Base-by-base conservation (phyloP, 2,888 invertebrate genomes). In the Brachyptera putata region DNA sequence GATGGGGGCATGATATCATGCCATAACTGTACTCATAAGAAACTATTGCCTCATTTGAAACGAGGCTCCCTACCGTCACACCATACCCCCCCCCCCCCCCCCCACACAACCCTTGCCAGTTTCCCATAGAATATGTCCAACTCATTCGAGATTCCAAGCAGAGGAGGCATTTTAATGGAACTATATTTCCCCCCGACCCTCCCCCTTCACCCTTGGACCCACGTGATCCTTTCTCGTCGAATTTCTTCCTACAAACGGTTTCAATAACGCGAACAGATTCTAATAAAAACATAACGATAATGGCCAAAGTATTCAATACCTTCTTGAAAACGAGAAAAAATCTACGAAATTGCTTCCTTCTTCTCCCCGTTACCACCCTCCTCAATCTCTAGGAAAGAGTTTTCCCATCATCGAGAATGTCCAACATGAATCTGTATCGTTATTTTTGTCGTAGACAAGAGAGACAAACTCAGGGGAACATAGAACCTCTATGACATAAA, bases 211-310 rank as follows among this genome's bases (percentile, higher is more conserved):
- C n/a, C n/a, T n/a, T n/a, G n/a, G n/a, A n/a, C n/a, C n/a, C n/a
- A n/a, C n/a, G n/a, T n/a, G n/a, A n/a, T n/a, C 16, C 18, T 30
- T 5, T 7, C 30, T 7, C 7, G 30, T 30, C 7, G 30, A 11
- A 11, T 11, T 18, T 16, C 16, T 4, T 21, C 21, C 41, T 41
- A 48, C 48, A 48, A 48, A 48, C 48, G 48, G 48, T 48, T 48
- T 48, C 48, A 48, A 48, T 48, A 48, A 48, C 48, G 48, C 24
- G 48, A 48, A 22, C 24, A 22, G 48, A 48, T 18, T 25, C 48
- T 48, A 48, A 22, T 48, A 48, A 48, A 48, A 48, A 48, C 48
- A 48, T 48, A 22, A 16, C 48, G 48, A 48, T 48, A 48, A 48
- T 48, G n/a, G 48, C 48, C n/a, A 22, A n/a, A 7, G 48, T 25